These are phyloP conservation scores for Rachycentron canadum DNA, from an alignment of 2,797 vertebrate species.

Conservation along the genomic window DNA sequence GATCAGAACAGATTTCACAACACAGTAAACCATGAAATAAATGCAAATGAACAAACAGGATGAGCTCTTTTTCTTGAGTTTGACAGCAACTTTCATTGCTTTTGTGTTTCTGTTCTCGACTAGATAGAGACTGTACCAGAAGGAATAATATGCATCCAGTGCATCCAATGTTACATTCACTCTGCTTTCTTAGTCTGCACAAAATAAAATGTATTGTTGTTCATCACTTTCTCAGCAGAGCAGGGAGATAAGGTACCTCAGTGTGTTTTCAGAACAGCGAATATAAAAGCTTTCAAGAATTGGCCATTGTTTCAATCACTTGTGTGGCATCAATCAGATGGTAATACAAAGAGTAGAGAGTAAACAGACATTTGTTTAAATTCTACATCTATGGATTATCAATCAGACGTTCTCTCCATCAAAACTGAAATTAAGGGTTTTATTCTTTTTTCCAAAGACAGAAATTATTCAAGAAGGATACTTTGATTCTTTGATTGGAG, in stretches of 20 bases:
- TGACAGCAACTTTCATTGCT: background rate
- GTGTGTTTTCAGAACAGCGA: background rate
- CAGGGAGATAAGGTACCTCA: background rate
- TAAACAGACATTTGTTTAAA: background rate
- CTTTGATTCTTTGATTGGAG: background rate
- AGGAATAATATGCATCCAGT: background rate
- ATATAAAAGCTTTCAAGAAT: conserved; percentile 9
- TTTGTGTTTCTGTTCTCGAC: conserved; percentile 9
- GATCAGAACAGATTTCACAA: background rate
- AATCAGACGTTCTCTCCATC: background rate
- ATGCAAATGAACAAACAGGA: background rate
- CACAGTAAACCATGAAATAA: background rate
- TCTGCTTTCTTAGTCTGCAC: background rate
- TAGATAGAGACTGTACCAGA: background rate
- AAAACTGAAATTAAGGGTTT: background rate
- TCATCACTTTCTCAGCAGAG: conserved; percentile 8
- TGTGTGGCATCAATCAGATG: background rate
- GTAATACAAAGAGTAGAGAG: background rate
- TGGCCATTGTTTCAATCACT: background rate
- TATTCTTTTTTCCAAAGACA: background rate
- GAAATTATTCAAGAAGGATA: background rate
- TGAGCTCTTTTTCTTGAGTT: background rate
- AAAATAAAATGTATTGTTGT: conserved; percentile 21
- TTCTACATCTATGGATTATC: background rate
- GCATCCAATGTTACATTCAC: background rate